phyloP scores from a whole-genome alignment of 2,113 vertebrate genomes.

The Saccopteryx leptura region DNA sequence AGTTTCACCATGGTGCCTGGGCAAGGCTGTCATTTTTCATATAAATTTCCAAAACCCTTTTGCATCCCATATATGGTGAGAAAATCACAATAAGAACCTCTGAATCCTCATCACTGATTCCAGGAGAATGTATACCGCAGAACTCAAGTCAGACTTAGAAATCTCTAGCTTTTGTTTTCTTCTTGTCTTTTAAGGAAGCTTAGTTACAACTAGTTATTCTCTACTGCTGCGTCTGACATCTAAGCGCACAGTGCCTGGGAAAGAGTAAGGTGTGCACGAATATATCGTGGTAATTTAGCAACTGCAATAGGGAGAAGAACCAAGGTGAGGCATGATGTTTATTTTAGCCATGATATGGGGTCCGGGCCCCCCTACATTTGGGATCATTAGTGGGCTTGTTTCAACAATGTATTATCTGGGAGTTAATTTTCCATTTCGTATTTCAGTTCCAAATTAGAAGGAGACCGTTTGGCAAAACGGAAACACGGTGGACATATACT shows the following conservation, averaged over 20 bases:
- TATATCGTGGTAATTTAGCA: background rate
- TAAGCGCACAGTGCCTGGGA: conserved; percentile 64
- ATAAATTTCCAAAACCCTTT: too few relatives aligned
- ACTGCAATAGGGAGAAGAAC: rapidly evolving
- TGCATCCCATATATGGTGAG: too few relatives aligned
- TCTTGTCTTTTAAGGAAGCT: background rate
- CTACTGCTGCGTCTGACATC: background rate
- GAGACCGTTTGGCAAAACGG: background rate
- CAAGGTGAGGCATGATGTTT: background rate
- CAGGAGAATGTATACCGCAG: background rate
- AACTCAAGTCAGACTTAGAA: background rate
- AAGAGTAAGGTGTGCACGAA: background rate
- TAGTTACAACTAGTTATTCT: background rate
- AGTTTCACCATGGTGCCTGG: too few relatives aligned
- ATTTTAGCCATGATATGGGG: background rate
- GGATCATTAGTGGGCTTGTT: background rate
- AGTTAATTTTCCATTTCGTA: background rate
- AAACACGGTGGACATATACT: background rate
- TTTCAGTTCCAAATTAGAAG: background rate
- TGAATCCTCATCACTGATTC: background rate
- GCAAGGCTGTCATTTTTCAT: too few relatives aligned
- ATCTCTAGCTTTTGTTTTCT: background rate
- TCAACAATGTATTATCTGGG: background rate
- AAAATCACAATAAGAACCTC: background rate
- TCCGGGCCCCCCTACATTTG: background rate